Percentiles rank a stretch among this genome's conserved stretches.
These are phyloP conservation scores for Trachemys scripta DNA, from an alignment of 2,113 vertebrate species.

Conservation along the genomic window DNA sequence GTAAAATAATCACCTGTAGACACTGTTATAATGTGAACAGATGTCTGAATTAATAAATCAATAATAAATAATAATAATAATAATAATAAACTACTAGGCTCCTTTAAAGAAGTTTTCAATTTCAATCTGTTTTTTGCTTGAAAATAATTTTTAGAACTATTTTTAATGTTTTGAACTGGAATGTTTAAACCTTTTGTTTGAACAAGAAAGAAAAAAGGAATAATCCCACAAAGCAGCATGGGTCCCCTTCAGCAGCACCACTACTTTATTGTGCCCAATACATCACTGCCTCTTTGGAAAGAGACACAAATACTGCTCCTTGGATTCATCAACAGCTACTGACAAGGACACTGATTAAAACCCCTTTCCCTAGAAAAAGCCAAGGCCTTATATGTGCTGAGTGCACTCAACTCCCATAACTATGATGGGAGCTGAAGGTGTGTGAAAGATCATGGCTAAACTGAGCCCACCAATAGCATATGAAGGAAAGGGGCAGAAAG, in stretches of 20 bases:
- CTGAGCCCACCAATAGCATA: not conserved
- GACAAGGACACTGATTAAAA: not conserved
- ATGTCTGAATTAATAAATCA: not conserved
- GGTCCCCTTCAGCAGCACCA: not conserved
- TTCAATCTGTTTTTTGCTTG: not conserved
- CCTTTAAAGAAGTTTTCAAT: not conserved
- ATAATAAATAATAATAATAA: too few relatives aligned
- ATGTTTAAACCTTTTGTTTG: not conserved
- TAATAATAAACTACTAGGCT: not conserved
- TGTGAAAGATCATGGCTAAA: not conserved
- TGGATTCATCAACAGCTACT: not conserved
- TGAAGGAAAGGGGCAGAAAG: not conserved
- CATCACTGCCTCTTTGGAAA: not conserved
- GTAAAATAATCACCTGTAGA: not conserved
- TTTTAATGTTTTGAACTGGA: not conserved
- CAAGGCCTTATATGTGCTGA: fast-evolving
- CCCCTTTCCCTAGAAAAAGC: not conserved
- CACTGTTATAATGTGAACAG: not conserved
- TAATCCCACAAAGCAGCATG: not conserved
- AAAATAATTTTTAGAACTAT: not conserved
- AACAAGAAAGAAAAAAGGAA: not conserved
- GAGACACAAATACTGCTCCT: not conserved
- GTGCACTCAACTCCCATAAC: not conserved
- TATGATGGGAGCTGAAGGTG: not conserved
- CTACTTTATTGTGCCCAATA: not conserved